These are phyloP conservation scores for Ferdinandea cuprea DNA, from an alignment of 2,888 invertebrate genomes.

Conservation along the genomic window DNA sequence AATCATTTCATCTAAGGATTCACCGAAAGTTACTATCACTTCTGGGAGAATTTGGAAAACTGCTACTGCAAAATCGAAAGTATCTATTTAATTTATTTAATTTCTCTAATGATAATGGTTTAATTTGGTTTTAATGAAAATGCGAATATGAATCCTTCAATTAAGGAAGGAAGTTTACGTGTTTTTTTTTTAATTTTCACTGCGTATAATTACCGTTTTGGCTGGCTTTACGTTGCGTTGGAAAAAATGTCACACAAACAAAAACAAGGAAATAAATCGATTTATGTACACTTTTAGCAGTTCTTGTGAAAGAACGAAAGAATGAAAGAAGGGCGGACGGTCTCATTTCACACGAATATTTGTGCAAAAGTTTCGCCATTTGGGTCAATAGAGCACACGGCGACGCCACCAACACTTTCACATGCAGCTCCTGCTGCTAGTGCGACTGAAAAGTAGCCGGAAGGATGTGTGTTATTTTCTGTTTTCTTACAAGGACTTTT, in stretches of 20 bases:
- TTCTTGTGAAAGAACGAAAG: too few relatives aligned
- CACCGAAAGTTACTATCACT: slow-evolving; percentile 58
- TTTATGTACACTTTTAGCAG: slow-evolving; percentile 31
- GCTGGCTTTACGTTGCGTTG: slow-evolving; percentile 32
- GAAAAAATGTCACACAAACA: slow-evolving; percentile 5
- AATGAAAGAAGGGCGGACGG: slow-evolving; percentile 27
- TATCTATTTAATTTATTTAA: not conserved
- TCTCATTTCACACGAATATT: slow-evolving; percentile 52
- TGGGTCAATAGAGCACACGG: slow-evolving; percentile 59
- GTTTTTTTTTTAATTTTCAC: slow-evolving; percentile 4
- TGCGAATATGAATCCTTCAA: slow-evolving; percentile 22
- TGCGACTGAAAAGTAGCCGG: slow-evolving; percentile 44
- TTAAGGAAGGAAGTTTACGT: slow-evolving; percentile 6
- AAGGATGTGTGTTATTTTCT: slow-evolving; percentile 45
- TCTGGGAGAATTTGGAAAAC: slow-evolving; percentile 1
- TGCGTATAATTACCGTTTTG: slow-evolving; percentile 27
- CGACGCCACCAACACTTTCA: slow-evolving; percentile 41
- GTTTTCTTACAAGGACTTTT: slow-evolving; percentile 27
- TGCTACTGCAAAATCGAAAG: slow-evolving; percentile 16
- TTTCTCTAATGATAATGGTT: slow-evolving; percentile 4
- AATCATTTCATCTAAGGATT: slow-evolving; percentile 32
- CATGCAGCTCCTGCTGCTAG: slow-evolving; percentile 28
- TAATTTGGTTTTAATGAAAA: slow-evolving; percentile 32
- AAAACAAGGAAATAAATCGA: slow-evolving; percentile 61
- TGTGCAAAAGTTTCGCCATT: slow-evolving; percentile 64